Evolutionary conservation across 2,888 invertebrate genomes (phyloP).

Genomic region (Eudemis profundana): DNA sequence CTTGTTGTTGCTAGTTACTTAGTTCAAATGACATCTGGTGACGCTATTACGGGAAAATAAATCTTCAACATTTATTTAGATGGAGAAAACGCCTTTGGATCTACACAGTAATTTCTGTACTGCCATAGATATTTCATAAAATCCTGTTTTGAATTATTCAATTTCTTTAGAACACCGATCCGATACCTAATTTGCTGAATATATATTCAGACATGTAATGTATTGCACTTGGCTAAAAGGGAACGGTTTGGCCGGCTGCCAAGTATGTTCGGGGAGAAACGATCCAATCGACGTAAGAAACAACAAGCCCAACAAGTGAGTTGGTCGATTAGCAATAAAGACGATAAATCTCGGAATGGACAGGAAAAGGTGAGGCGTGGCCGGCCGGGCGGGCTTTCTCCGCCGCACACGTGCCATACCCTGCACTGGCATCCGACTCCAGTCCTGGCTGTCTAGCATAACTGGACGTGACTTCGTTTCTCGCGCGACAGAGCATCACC

Average conservation of each 20-base stretch:
- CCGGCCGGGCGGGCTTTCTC: constrained; percentile 52
- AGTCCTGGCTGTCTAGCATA: background rate
- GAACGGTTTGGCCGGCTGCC: constrained; percentile 33
- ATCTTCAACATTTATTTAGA: too few relatives aligned
- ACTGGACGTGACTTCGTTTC: too few relatives aligned
- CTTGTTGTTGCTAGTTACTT: too few relatives aligned
- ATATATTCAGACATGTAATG: constrained; percentile 4
- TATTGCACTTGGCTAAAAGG: constrained; percentile 14
- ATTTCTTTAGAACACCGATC: too few relatives aligned
- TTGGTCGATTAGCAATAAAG: constrained; percentile 42
- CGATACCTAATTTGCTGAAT: constrained; percentile 1
- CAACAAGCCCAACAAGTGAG: constrained; percentile 39
- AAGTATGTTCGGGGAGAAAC: constrained; percentile 27
- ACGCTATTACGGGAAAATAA: too few relatives aligned
- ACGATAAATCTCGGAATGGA: constrained; percentile 48
- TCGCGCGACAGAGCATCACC: too few relatives aligned
- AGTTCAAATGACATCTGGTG: too few relatives aligned
- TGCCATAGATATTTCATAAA: too few relatives aligned
- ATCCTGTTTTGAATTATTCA: too few relatives aligned
- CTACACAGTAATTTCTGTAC: too few relatives aligned
- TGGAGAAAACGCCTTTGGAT: too few relatives aligned
- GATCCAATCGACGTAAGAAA: constrained; percentile 30
- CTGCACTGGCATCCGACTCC: constrained; percentile 9
- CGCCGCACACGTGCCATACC: constrained; percentile 38
- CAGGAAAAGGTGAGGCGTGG: constrained; percentile 58